A percentile compares a stretch with the other conserved stretches of the same genome.
These are phyloP conservation scores for Melieria omissa DNA, from an alignment of 2,888 invertebrate genomes.

Conservation along the genomic window DNA sequence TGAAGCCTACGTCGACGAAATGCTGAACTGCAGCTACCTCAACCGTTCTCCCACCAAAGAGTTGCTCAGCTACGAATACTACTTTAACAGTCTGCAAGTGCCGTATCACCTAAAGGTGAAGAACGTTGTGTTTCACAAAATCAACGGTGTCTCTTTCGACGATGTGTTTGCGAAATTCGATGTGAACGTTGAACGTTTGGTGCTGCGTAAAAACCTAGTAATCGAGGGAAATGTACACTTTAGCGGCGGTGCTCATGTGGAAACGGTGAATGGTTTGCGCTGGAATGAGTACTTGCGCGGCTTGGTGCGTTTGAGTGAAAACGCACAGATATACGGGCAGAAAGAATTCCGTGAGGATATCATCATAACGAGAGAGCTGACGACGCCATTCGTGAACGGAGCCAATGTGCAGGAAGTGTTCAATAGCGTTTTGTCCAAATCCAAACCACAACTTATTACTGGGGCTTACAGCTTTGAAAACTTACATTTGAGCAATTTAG, in stretches of 20 bases:
- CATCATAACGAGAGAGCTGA: slow-evolving; percentile 48
- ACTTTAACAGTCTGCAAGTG: slow-evolving; percentile 51
- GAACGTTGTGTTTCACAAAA: slow-evolving; percentile 52
- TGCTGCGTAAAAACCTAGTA: slow-evolving; percentile 58
- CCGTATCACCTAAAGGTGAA: slow-evolving; percentile 43
- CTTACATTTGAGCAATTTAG: slow-evolving; percentile 49
- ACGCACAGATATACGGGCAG: slow-evolving; percentile 49
- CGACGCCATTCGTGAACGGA: slow-evolving; percentile 48
- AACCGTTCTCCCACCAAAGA: slow-evolving; percentile 49
- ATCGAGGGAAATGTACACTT: slow-evolving; percentile 59
- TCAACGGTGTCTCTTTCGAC: slow-evolving; percentile 57
- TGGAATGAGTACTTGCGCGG: slow-evolving; percentile 52
- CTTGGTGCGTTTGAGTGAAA: slow-evolving; percentile 50
- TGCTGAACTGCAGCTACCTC: slow-evolving; percentile 45
- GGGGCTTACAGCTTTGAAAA: slow-evolving; percentile 53
- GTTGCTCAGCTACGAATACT: slow-evolving; percentile 47
- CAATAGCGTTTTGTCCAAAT: slow-evolving; percentile 52
- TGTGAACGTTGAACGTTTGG: slow-evolving; percentile 43
- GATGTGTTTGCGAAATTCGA: slow-evolving; percentile 50
- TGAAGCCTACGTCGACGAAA: slow-evolving; percentile 36
- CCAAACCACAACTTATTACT: slow-evolving; percentile 52
- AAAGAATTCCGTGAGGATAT: slow-evolving; percentile 50
- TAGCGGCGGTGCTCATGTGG: slow-evolving; percentile 47
- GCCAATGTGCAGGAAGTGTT: slow-evolving; percentile 50
- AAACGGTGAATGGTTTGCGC: slow-evolving; percentile 51